These are phyloP conservation scores for Crambe crambe DNA, from an alignment of 37 sponge, comb jelly and placozoan genomes.

Conservation along the genomic window DNA sequence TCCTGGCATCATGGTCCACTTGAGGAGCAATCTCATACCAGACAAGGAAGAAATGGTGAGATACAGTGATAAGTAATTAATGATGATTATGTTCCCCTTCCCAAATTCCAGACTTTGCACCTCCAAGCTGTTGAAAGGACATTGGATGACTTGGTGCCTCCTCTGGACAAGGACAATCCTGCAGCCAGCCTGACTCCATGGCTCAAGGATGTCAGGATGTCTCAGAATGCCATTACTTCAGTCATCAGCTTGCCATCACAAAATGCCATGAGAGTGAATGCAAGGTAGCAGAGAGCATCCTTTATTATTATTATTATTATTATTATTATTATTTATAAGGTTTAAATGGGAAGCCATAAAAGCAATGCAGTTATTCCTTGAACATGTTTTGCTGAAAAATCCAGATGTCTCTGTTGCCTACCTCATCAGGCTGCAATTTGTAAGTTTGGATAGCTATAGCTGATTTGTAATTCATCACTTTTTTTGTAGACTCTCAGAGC, in stretches of 20 bases:
- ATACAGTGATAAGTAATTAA: neutral
- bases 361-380: slow-evolving; percentile 66
- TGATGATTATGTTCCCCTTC: neutral
- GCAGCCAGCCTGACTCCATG: slow-evolving; percentile 2
- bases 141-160: slow-evolving; percentile 12
- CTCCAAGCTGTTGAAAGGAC: slow-evolving; percentile 37
- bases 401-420: slow-evolving; percentile 11
- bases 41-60: slow-evolving; percentile 31
- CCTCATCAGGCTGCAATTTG: slow-evolving; percentile 39
- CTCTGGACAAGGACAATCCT: neutral
- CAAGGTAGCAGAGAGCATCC: slow-evolving; percentile 4
- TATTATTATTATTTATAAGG: slow-evolving; percentile 9
- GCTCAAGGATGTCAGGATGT: slow-evolving; percentile 15
- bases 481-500: neutral
- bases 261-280: neutral
- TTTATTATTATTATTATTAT: too few species aligned
- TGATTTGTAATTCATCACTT: neutral
- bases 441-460: slow-evolving; percentile 17
- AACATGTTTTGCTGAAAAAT: slow-evolving; percentile 51
- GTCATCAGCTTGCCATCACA: slow-evolving; percentile 19
- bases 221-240: slow-evolving; percentile 53
- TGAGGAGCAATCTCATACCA: neutral
- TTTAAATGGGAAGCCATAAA: slow-evolving; percentile 56
- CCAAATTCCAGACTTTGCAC: slow-evolving; percentile 39
- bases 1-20: slow-evolving; percentile 28